phyloP scores from a whole-genome alignment of 2,888 invertebrate genomes.

The Salticus scenicus region DNA sequence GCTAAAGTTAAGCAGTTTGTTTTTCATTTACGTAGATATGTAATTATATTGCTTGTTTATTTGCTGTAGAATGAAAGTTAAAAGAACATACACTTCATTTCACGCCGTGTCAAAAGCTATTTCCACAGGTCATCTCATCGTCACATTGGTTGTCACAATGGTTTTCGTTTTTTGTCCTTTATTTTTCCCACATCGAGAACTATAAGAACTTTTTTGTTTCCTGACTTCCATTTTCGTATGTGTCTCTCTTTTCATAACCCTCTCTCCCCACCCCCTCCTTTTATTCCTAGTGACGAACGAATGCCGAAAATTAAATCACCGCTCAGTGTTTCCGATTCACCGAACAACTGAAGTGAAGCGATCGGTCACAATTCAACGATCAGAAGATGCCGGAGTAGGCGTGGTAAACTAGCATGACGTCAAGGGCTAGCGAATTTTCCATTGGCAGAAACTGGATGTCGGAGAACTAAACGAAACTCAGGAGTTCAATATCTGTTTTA shows the following conservation, averaged over 20 bases:
- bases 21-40: background rate
- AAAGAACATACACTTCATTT: constrained; percentile 13
- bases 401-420: constrained; percentile 41
- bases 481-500: constrained; percentile 55
- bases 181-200: background rate
- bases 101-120: constrained; percentile 4
- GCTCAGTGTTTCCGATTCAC: constrained; percentile 47
- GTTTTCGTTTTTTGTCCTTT: background rate
- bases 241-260: background rate
- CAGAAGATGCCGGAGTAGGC: constrained; percentile 53
- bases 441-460: constrained; percentile 32
- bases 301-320: constrained; percentile 44
- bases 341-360: constrained; percentile 56
- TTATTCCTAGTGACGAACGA: background rate
- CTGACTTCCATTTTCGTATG: constrained; percentile 10
- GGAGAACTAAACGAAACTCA: constrained; percentile 39
- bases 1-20: background rate
- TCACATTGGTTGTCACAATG: background rate
- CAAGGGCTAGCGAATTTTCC: constrained; percentile 24
- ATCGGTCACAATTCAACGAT: constrained; percentile 55
- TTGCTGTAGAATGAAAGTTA: background rate
- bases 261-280: background rate
- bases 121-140: constrained; percentile 8
- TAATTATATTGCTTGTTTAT: constrained; percentile 4
- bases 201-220: background rate